A percentile compares a stretch with the other conserved stretches of the same genome.
These are phyloP conservation scores for Speoplatyrhinus poulsoni DNA, from an alignment of 2,113 vertebrate species.

Conservation along the genomic window DNA sequence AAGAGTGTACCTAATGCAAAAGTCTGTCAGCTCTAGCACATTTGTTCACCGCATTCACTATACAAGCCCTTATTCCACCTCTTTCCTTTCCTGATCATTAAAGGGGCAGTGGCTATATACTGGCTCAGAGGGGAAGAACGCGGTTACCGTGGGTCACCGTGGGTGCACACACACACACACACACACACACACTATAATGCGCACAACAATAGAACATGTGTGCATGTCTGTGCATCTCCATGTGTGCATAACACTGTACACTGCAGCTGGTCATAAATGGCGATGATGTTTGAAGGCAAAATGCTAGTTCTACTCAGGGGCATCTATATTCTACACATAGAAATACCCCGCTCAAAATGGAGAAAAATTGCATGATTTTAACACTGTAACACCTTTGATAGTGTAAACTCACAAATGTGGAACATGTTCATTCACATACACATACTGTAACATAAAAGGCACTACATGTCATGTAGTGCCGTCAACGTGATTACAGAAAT, in stretches of 20 bases:
- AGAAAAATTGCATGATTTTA: no score
- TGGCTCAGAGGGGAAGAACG: background rate
- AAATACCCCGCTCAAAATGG: no score
- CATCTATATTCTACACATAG: no score
- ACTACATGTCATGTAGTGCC: conserved; percentile 40
- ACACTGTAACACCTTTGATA: no score
- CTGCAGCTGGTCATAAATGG: no score
- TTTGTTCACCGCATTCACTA: background rate
- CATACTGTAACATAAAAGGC: conserved; percentile 1
- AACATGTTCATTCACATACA: background rate
- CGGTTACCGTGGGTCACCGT: background rate
- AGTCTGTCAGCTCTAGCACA: background rate
- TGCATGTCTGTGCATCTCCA: no score
- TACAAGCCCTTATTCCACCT: background rate
- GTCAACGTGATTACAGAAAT: conserved; percentile 42
- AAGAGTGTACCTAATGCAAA: background rate
- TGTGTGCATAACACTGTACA: no score
- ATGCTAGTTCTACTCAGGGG: no score
- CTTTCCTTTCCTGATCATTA: conserved; percentile 17
- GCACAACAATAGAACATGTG: no score
- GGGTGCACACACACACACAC: background rate
- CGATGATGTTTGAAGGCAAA: no score
- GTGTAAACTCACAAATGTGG: no score
- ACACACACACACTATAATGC: no score
- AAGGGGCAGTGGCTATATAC: background rate